These are phyloP conservation scores for Drosophila navojoa DNA, from an alignment of 1,140 invertebrate genomes.

Conservation along the genomic window DNA sequence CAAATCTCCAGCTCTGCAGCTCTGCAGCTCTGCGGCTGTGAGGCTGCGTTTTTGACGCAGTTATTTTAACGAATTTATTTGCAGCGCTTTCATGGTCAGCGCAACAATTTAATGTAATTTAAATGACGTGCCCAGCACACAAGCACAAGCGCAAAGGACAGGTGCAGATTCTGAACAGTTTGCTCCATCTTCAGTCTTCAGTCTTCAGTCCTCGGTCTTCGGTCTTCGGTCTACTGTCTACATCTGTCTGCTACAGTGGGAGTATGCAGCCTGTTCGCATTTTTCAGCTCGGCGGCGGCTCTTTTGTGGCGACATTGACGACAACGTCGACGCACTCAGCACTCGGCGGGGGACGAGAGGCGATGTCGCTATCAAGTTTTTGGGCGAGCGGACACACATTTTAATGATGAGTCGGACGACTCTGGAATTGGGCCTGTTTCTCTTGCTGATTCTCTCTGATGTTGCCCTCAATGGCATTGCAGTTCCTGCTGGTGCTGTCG, in stretches of 20 bases:
- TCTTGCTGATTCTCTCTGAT: conserved; percentile 24
- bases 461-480: conserved; percentile 36
- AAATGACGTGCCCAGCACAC: conserved; percentile 81
- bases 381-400: conserved; percentile 74
- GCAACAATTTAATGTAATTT: conserved; percentile 84
- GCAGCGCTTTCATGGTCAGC: conserved; percentile 79
- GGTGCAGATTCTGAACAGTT: conserved; percentile 38
- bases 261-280: conserved; percentile 77
- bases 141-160: conserved; percentile 50
- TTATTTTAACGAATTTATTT: conserved; percentile 84
- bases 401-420: conserved; percentile 77
- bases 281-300: conserved; percentile 66
- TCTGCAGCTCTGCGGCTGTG: conserved; percentile 21
- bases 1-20: conserved; percentile 57
- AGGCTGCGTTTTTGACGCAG: conserved; percentile 66
- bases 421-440: conserved; percentile 58
- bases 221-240: not conserved
- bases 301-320: conserved; percentile 74
- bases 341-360: conserved; percentile 50
- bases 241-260: conserved; percentile 56
- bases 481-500: conserved; percentile 28
- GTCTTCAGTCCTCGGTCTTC: conserved; percentile 3
- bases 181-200: conserved; percentile 13
- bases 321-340: conserved; percentile 65
- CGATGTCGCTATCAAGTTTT: conserved; percentile 79